phyloP scores from a whole-genome alignment of 2,888 invertebrate species.

The Nesidiocoris tenuis region DNA sequence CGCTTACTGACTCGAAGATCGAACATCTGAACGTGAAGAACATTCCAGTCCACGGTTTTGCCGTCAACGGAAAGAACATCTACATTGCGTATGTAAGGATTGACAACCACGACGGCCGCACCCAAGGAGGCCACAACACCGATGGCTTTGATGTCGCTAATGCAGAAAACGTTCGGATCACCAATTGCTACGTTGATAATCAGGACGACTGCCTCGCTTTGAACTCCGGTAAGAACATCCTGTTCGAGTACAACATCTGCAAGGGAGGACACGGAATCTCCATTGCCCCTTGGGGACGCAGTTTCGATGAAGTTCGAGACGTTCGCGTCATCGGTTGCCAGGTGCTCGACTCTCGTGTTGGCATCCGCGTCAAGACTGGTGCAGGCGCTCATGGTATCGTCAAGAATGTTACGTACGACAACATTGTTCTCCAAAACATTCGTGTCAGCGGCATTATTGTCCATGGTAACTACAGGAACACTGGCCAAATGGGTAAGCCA shows the following conservation, averaged over 20 bases:
- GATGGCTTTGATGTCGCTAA: slow-evolving; percentile 20
- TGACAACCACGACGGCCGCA: not conserved
- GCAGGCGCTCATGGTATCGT: not conserved
- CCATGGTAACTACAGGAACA: not conserved
- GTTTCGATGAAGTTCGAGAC: not conserved
- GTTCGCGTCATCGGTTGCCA: not conserved
- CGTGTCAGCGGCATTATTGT: not conserved
- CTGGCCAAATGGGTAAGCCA: not conserved
- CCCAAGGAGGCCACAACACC: slow-evolving; percentile 8
- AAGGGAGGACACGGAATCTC: slow-evolving; percentile 9
- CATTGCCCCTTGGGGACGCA: not conserved
- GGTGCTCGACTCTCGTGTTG: not conserved
- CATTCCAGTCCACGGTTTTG: slow-evolving; percentile 3
- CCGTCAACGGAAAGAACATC: not conserved
- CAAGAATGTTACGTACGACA: not conserved
- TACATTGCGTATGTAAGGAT: not conserved
- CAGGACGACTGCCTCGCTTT: slow-evolving; percentile 13
- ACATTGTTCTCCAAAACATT: not conserved
- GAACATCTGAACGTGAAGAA: slow-evolving; percentile 7
- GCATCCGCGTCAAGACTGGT: slow-evolving; percentile 1
- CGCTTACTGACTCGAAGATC: not conserved
- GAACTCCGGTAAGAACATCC: not conserved
- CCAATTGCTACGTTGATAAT: not conserved
- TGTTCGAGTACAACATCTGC: slow-evolving; percentile 5
- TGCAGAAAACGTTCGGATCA: not conserved